Base-by-base conservation (phyloP, 2,113 vertebrate genomes). In the Oostethus manadensis region DNA sequence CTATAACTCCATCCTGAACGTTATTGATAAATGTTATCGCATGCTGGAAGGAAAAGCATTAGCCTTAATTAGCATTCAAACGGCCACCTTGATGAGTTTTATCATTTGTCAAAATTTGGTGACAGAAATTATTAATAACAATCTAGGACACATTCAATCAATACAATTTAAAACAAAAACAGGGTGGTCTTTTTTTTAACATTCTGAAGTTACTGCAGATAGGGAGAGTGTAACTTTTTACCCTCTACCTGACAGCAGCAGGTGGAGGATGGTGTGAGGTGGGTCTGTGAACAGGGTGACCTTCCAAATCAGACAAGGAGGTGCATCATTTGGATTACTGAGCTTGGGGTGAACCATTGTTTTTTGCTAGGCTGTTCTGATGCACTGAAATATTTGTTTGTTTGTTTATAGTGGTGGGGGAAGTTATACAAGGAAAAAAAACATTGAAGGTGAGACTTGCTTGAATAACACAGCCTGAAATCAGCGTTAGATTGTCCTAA, bases 301-400 rank as follows among this genome's bases (percentile, higher is more conserved):
- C 51, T 55, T 54, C n/a, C 51, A 33, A 55, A 55, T 40, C 51
- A 20, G 26, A 35, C 51, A 38, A 26, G 33, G n/a, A 55, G 51
- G 51, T n/a, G n/a, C 20, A 55, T 38, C 13, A 55, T 55, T 55
- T 38, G 51, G 51, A 55, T 55, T 38, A 38, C 33, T 55, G 33
- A 13, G 33, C 8, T 55, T 20, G 51, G 33, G 51, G 33, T 55
- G 29, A 40, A 40, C 17, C 51, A 55, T 38, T 55, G 20, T 38
- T 38, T 38, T 38, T 55, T 33, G 10, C n/a, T n/a, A 20, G 17
- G 10, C 33, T 40, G 33, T 55, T 55, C 38, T 40, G n/a, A 55
- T 40, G 29, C 20, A 55, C 2, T n/a, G 51, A 55, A 4, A 55
- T n/a, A 38, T 33, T 53, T 14, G 13, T 1, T 3, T n/a, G n/a